phyloP scores from a whole-genome alignment of 2,797 vertebrate genomes.

The Phyllotis vaccarum region DNA sequence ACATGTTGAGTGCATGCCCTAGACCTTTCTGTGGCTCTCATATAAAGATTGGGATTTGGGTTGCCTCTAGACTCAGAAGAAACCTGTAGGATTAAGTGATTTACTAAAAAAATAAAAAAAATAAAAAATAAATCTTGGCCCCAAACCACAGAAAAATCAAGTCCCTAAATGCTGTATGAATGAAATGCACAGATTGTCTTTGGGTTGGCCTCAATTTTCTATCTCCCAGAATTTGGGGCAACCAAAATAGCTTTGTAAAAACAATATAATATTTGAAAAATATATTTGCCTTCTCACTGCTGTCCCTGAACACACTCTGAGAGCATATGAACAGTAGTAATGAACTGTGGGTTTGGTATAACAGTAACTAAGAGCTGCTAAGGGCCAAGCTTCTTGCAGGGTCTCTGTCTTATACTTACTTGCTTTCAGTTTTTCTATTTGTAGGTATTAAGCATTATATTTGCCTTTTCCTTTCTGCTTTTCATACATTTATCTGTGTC shows the following conservation, averaged over 20 bases:
- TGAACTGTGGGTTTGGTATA: background rate
- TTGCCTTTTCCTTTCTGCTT: background rate
- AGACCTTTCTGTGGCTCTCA: background rate
- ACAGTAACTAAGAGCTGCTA: background rate
- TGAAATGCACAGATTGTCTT: conserved; percentile 60
- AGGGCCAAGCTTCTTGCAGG: background rate
- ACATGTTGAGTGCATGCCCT: background rate
- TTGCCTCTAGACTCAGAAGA: conserved; percentile 51
- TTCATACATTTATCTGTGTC: background rate
- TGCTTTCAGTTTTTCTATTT: conserved; percentile 63
- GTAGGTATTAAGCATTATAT: conserved; percentile 49
- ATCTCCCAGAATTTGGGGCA: conserved; percentile 51
- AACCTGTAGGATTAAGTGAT: conserved; percentile 58
- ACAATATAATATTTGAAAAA: conserved; percentile 21
- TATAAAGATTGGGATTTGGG: background rate
- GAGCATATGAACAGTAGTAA: background rate
- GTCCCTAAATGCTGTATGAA: conserved; percentile 65
- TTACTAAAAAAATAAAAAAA: no score
- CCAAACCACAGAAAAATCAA: conserved; percentile 66
- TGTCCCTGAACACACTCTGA: conserved; percentile 10
- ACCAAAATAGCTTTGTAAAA: conserved; percentile 58
- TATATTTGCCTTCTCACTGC: conserved; percentile 16
- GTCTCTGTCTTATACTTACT: background rate
- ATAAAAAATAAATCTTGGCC: conserved; percentile 68
- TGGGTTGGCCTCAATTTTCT: conserved; percentile 57